Percentiles rank a stretch among this genome's conserved stretches.
phyloP scores from a whole-genome alignment of 2,888 invertebrate genomes.

The Hemaris fuciformis region DNA sequence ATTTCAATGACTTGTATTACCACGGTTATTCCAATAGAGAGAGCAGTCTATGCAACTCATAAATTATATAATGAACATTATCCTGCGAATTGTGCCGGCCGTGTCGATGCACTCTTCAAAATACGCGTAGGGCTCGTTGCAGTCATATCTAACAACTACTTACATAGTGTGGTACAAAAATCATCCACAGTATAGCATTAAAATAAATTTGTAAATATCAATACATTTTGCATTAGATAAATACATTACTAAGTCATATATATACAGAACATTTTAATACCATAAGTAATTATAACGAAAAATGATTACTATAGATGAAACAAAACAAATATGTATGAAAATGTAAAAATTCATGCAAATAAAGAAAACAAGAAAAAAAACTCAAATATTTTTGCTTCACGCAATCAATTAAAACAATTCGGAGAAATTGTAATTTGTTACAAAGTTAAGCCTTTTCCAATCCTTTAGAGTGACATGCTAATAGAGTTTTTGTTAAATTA shows the following conservation, averaged over 20 bases:
- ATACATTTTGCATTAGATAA: too few relatives aligned
- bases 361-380: background rate
- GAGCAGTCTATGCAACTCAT: background rate
- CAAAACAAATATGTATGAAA: background rate
- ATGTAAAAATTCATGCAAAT: background rate
- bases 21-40: background rate
- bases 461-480: background rate
- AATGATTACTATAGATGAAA: background rate
- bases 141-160: too few relatives aligned
- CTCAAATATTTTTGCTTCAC: background rate
- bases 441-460: background rate
- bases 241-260: too few relatives aligned
- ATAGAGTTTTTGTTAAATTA: too few relatives aligned
- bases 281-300: background rate
- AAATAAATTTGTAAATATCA: too few relatives aligned
- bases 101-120: background rate
- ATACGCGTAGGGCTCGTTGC: background rate
- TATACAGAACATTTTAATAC: background rate
- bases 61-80: background rate
- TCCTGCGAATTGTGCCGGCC: background rate
- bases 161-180: too few relatives aligned
- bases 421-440: background rate
- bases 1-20: background rate
- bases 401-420: background rate
- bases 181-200: too few relatives aligned